Evolutionary conservation across 53 echinoderm and acorn worm species (phyloP), one percentile per base, ranked within the genome.

Genomic region (Zoroaster sp.): DNA sequence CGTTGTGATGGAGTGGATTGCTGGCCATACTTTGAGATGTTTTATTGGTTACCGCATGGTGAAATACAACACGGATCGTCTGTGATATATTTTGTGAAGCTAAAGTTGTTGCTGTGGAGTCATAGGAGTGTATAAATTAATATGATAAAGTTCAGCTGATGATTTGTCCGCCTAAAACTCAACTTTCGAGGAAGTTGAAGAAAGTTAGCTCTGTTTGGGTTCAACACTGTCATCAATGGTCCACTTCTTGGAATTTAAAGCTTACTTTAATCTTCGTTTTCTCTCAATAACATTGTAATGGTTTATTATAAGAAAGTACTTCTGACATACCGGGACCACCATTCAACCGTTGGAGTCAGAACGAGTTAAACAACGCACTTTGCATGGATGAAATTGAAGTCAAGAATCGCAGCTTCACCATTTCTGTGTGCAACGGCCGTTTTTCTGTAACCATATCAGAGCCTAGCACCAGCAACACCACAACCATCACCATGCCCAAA

Each of bases 371-470:
- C 59, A 25, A 11, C 78, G 9, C 8, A 53, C 21, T 54, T 37
- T 78, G 38, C 39, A 78, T 78, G 78, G 78, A 78, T 38, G 55
- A 59, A 25, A 63, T 78, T 32, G 46, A 54, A 0, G 63, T 78
- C 37, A 55, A 54, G 37, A 38, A 78, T 59, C 28, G 38, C 25
- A 20, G 35, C 37, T 38, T 78, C 78, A 59, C 40, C 18, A 21
- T 78, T 3, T 35, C 28, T 12, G 78, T 37, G 8, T 30, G 66
- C 39, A 31, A 42, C 14, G 81, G 67, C 40, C 35, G 33, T 67
- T 81, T 81, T 32, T 41, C 31, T 30, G 25, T 81, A 18, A 33
- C 40, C 33, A 33, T 81, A 43, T 23, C 68, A 0, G 67, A 81
- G 33, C 43, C 81, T 14, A 20, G 41, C 6, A 15, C 23, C 35